Evolutionary conservation across 2,888 invertebrate genomes (phyloP), one percentile per base, ranked within the genome.

Genomic region (Volucella inanis): DNA sequence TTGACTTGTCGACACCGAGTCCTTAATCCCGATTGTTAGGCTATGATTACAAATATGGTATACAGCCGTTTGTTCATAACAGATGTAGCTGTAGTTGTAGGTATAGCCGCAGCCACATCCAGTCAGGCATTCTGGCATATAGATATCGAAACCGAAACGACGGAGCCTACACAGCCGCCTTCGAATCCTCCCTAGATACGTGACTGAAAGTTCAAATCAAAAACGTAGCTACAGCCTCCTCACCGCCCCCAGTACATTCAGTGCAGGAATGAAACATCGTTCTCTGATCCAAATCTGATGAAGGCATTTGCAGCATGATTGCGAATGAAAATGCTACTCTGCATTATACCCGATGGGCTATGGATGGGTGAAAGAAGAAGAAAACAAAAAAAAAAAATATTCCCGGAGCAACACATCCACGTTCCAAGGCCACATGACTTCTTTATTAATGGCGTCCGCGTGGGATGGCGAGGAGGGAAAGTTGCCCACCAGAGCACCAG

Each of bases 221-320:
- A 68, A 79, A 75, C 52, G 52, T 14, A 54, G 64, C 57, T 31
- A 4, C 31, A 31, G 31, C 31, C 6, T 31, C 31, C 31, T 31
- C 31, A 31, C 31, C 70, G 8, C 14, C 14, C 49, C 1, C 12
- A n/a, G 11, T 54, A 43, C 54, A 8, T 41, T 47, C 52, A 45
- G 39, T 71, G 45, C 64, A 22, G 49, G 78, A 67, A 31, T 31
- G 31, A 6, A 57, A 22, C 62, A 67, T 49, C 68, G 54, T 74
- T 52, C 75, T 84, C 80, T 75, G 85, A 85, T 85, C 85, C 80
- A 62, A 85, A 76, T 85, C 85, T 68, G 85, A 85, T 81, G 76
- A 85, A 81, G 77, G 77, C 85, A 81, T 85, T 85, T 85, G 81
- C 85, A 77, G 71, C 67, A 81, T 81, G 76, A 85, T 80, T 85